These are phyloP conservation scores for Protosalanx chinensis DNA, from an alignment of 2,797 vertebrate species.

Conservation along the genomic window DNA sequence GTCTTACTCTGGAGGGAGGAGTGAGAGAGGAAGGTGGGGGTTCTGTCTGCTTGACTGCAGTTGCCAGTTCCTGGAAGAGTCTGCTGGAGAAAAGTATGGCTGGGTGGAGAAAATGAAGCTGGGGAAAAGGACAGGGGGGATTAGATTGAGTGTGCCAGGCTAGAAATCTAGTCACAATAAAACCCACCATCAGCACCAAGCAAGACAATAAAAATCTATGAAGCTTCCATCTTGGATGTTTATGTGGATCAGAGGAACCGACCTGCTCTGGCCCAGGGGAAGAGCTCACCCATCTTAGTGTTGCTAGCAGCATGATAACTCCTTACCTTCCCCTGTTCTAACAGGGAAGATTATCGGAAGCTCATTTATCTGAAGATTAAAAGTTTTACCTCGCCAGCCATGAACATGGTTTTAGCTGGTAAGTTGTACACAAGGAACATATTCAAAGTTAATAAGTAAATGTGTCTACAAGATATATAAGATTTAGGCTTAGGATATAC, in stretches of 20 bases:
- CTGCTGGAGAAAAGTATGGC: constrained; percentile 58
- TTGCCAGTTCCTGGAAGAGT: constrained; percentile 59
- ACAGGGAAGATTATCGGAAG: background rate
- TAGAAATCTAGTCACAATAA: background rate
- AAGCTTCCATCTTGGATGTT: constrained; percentile 2
- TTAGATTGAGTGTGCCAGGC: background rate
- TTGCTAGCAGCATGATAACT: constrained; percentile 37
- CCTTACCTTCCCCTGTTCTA: constrained; percentile 16
- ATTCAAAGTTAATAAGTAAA: background rate
- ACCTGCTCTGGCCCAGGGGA: background rate
- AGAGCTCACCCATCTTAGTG: constrained; percentile 3
- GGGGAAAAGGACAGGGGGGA: constrained; percentile 15
- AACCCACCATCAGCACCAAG: background rate
- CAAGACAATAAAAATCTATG: background rate
- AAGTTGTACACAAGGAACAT: background rate
- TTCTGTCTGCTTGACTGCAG: constrained; percentile 66
- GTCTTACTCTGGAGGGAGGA: constrained; percentile 71
- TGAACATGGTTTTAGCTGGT: background rate
- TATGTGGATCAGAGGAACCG: background rate
- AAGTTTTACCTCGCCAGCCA: constrained; percentile 36
- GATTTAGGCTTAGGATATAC: too few relatives aligned
- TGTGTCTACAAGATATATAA: too few relatives aligned
- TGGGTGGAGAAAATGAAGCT: constrained; percentile 59
- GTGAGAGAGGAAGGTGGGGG: constrained; percentile 75
- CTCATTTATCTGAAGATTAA: constrained; percentile 50